Evolutionary conservation across 1,140 invertebrate species (phyloP), one percentile per base, ranked within the genome.

Genomic region (Acromyrmex charruanus): DNA sequence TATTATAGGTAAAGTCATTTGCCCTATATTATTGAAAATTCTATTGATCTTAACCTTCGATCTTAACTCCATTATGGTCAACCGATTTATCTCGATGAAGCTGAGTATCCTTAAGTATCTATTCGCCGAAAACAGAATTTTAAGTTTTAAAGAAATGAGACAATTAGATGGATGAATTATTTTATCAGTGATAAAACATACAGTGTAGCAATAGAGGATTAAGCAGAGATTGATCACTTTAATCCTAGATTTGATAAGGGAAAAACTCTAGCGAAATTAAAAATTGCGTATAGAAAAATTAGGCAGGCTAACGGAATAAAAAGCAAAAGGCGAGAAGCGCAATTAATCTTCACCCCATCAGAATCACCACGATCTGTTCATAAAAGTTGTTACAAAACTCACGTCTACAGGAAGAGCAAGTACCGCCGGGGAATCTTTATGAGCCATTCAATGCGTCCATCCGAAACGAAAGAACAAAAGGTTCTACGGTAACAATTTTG

Each of bases 371-470:
- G 28, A 77, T 77, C 21, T 44, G 55, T 49, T 77, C 58, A 10
- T 44, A 44, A 61, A 77, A 77, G n/a, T 77, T 44, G 74, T 28
- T 63, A 25, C 71, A 5, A 77, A 77, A 39, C 66, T 49, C 66
- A 69, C 66, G 66, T 69, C 66, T 51, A 21, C 35, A 21, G 21
- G 14, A 28, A 63, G 16, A 49, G 75, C 75, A 9, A 28, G 18
- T 9, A 49, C 14, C 9, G 6, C 10, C 18, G 18, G 21, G 44
- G 39, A 66, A 79, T 66, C 39, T 79, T 79, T 66, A 79, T 49
- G 39, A 79, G n/a, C 61, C 25, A 21, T 66, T 31, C 44, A n/a
- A 65, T 31, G 39, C 59, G 39, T 31, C 18, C 25, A 7, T 66
- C 39, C n/a, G 6, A 49, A 49, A 49, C 44, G 14, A 53, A 35